Evolutionary conservation across 2,888 invertebrate species (phyloP).

Genomic region (Aphelenchoides bicaudatus): DNA sequence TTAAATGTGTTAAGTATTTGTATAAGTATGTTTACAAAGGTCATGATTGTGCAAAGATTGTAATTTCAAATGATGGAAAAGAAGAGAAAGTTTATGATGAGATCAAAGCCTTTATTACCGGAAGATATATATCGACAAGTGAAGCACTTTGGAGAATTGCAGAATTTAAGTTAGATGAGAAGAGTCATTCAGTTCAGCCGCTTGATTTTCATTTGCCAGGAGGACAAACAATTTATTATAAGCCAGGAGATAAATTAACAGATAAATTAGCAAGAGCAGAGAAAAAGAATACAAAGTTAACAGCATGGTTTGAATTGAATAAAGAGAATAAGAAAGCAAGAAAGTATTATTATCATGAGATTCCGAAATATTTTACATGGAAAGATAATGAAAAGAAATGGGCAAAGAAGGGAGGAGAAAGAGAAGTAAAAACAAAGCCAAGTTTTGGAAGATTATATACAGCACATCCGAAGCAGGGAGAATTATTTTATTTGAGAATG

Average conservation of each 20-base stretch:
- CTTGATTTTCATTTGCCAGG: constrained; percentile 34
- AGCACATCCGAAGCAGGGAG: constrained; percentile 25
- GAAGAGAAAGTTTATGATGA: constrained; percentile 44
- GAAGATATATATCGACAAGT: constrained; percentile 52
- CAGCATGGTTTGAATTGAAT: constrained; percentile 31
- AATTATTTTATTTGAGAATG: constrained; percentile 27
- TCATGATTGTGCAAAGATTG: constrained; percentile 31
- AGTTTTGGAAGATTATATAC: constrained; percentile 25
- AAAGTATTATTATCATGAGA: constrained; percentile 17
- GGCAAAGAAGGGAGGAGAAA: constrained; percentile 1
- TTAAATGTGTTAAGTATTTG: constrained; percentile 54
- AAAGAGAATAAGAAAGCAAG: constrained; percentile 16
- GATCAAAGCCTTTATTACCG: constrained; percentile 51
- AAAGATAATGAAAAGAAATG: constrained; percentile 4
- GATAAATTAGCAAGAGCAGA: constrained; percentile 2
- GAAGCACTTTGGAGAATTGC: constrained; percentile 57
- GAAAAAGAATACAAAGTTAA: constrained; percentile 25
- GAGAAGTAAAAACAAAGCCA: neutral
- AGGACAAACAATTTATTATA: constrained; percentile 23
- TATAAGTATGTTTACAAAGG: constrained; percentile 59
- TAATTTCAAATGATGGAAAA: constrained; percentile 18
- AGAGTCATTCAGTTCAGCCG: constrained; percentile 22
- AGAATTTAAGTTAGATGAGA: constrained; percentile 36
- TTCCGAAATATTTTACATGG: constrained; percentile 25
- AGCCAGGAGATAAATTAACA: constrained; percentile 1